A percentile compares a stretch with the other conserved stretches of the same genome.
phyloP scores from a whole-genome alignment of 2,797 vertebrate species.

The Acipenser ruthenus region DNA sequence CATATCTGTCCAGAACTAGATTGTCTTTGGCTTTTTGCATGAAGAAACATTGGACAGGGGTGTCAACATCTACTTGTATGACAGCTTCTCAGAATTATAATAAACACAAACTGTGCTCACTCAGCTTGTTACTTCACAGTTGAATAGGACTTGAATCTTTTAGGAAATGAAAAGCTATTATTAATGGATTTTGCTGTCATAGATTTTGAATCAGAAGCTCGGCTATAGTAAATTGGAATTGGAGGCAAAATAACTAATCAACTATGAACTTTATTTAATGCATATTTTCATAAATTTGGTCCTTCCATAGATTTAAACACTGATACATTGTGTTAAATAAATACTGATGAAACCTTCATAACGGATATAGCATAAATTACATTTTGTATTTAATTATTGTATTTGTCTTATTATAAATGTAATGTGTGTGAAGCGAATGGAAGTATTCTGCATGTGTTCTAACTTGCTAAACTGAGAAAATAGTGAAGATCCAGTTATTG shows the following conservation, averaged over 20 bases:
- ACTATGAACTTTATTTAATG: neutral
- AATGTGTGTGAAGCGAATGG: no score
- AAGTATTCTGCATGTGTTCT: no score
- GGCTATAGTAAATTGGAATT: neutral
- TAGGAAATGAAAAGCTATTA: neutral
- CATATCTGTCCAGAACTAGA: no score
- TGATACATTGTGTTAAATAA: no score
- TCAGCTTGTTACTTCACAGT: neutral
- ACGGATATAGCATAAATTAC: no score
- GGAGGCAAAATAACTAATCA: neutral
- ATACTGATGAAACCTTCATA: no score
- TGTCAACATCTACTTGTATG: neutral
- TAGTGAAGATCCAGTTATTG: no score
- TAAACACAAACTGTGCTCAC: constrained; percentile 1
- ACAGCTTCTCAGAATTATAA: constrained; percentile 1
- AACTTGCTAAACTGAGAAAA: no score
- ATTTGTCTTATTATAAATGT: no score
- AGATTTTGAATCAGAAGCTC: neutral
- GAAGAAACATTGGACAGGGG: neutral
- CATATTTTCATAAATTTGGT: neutral
- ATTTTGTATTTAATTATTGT: no score
- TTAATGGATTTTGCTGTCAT: neutral
- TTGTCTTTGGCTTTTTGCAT: neutral
- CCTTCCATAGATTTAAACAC: no score
- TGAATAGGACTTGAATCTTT: neutral